These are phyloP conservation scores for Anoura caudifer DNA, from an alignment of 2,113 vertebrate genomes.

Conservation along the genomic window DNA sequence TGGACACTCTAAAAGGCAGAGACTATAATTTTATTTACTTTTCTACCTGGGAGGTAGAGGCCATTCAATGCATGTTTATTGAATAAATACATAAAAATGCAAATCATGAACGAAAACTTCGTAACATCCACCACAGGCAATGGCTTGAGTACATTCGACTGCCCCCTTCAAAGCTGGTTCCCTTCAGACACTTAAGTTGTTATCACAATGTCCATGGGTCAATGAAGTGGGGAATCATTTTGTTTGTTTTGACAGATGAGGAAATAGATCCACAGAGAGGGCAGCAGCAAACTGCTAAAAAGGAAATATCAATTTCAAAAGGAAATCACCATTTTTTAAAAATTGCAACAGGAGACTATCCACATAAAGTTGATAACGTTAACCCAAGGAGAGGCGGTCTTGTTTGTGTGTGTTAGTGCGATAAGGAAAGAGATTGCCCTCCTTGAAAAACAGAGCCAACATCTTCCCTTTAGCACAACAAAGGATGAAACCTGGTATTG, in stretches of 20 bases:
- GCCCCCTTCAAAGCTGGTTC: background rate
- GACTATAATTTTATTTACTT: background rate
- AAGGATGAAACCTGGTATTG: constrained; percentile 7
- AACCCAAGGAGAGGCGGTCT: background rate
- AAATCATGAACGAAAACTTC: background rate
- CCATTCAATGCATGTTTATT: background rate
- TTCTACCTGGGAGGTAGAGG: background rate
- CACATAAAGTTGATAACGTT: background rate
- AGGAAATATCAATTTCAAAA: background rate
- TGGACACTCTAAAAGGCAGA: background rate
- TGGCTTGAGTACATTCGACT: background rate
- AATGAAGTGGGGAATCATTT: background rate
- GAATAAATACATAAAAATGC: background rate
- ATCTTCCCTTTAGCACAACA: constrained; percentile 17
- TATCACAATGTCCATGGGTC: background rate
- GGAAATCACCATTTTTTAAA: background rate
- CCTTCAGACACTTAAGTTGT: background rate
- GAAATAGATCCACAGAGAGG: background rate
- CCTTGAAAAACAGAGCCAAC: constrained; percentile 24
- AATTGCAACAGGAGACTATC: background rate
- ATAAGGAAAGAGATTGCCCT: background rate
- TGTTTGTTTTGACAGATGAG: background rate
- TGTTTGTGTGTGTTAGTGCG: background rate
- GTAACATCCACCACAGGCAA: background rate
- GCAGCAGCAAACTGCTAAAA: background rate